Conservation (phyloP, 2,797 vertebrate species). For the Sebastes hubbsi region DNA sequence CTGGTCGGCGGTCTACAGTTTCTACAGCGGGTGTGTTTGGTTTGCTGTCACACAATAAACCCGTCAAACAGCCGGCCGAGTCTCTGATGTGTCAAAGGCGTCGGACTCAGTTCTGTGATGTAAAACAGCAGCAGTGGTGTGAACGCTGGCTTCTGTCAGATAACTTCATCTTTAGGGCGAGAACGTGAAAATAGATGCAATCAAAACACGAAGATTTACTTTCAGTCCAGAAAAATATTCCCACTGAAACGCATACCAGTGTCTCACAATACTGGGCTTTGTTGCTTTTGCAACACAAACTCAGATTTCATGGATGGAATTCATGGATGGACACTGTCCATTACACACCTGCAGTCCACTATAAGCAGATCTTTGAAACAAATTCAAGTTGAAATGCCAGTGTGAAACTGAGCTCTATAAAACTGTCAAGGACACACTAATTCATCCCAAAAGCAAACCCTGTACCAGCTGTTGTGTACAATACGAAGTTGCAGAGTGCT, state of each 20-base stretch:
- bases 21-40: constrained; percentile 26
- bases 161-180: constrained; percentile 20
- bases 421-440: neutral
- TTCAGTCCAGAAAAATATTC: constrained; percentile 40
- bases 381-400: constrained; percentile 36
- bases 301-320: constrained; percentile 24
- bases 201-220: constrained; percentile 26
- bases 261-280: constrained; percentile 22
- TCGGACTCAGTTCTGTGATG: constrained; percentile 29
- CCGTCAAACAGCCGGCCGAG: neutral
- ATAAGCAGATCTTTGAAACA: constrained; percentile 19
- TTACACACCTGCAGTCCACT: constrained; percentile 23
- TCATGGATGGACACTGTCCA: constrained; percentile 17
- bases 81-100: constrained; percentile 15
- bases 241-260: constrained; percentile 31
- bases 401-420: constrained; percentile 20
- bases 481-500: neutral
- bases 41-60: constrained; percentile 14
- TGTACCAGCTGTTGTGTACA: neutral
- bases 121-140: constrained; percentile 44
- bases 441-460: constrained; percentile 7
- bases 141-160: constrained; percentile 51
- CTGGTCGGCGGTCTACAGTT: neutral
- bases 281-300: constrained; percentile 40
- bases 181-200: constrained; percentile 32